Percentiles rank a stretch among this genome's conserved stretches.
These are phyloP conservation scores for Poecilia velifera DNA, from an alignment of 2,797 vertebrate species.

Conservation along the genomic window DNA sequence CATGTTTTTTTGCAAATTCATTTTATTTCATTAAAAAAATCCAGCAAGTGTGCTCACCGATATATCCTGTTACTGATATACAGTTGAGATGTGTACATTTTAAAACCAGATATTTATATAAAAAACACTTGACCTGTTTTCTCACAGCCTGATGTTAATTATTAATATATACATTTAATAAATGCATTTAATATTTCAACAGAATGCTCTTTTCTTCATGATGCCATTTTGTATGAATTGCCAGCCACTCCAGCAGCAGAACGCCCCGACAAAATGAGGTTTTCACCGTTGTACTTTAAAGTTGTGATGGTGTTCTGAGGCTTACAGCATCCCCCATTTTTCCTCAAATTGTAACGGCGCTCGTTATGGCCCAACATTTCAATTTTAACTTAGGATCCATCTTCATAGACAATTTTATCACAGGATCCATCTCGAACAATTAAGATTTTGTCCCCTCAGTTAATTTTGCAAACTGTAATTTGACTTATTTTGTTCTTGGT, in stretches of 20 bases:
- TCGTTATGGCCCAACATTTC: neutral
- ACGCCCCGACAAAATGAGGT: neutral
- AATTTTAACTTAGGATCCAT: neutral
- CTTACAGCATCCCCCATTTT: neutral
- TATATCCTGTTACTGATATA: conserved; percentile 7
- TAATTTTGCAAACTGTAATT: neutral
- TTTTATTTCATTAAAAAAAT: neutral
- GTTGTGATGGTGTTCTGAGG: neutral
- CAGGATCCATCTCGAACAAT: neutral
- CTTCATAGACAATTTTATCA: neutral
- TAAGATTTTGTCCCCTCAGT: neutral
- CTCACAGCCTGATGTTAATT: neutral
- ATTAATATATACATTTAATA: too few species aligned
- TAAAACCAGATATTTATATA: neutral
- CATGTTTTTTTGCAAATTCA: conserved; percentile 10
- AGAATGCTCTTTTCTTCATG: neutral
- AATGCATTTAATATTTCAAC: neutral
- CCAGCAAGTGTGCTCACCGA: neutral
- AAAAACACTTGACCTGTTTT: neutral
- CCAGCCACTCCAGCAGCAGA: neutral
- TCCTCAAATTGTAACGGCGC: neutral
- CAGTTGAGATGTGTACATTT: neutral
- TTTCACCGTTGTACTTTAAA: neutral
- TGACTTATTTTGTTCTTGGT: neutral
- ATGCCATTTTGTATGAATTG: neutral